Evolutionary conservation across 2,888 invertebrate species (phyloP).

Genomic region (Oasisia sp.): DNA sequence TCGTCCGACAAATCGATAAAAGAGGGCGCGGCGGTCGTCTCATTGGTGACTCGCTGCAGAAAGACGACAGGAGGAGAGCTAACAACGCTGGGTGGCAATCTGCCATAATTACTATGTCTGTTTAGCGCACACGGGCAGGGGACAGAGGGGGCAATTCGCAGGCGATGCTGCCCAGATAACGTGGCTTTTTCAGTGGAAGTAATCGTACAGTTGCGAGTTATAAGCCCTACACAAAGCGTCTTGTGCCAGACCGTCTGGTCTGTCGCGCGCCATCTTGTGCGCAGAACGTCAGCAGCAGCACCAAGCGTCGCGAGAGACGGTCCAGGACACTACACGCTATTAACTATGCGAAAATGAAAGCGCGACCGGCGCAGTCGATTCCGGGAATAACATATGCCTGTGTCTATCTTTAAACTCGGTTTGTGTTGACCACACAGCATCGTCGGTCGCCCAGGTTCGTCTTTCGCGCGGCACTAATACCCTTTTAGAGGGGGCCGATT

Average conservation of each 20-base stretch:
- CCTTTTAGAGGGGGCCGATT: background rate
- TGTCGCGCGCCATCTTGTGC: background rate
- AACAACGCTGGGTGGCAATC: background rate
- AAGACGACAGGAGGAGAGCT: background rate
- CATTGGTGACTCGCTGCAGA: background rate
- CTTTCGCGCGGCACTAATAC: background rate
- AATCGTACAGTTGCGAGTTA: background rate
- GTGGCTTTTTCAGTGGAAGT: background rate
- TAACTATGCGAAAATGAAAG: constrained; percentile 1
- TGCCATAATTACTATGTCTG: background rate
- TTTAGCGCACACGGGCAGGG: background rate
- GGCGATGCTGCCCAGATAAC: background rate
- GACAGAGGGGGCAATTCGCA: background rate
- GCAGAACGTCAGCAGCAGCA: background rate
- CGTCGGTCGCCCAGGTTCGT: background rate
- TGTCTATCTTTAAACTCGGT: background rate
- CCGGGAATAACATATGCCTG: background rate
- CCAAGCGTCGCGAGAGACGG: background rate
- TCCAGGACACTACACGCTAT: background rate
- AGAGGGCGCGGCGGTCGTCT: background rate
- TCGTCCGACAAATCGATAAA: background rate
- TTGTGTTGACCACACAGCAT: background rate
- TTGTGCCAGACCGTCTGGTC: background rate
- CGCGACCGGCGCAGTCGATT: background rate
- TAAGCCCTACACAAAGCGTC: background rate